Percentiles rank a stretch among this genome's conserved stretches.
phyloP scores from a whole-genome alignment of 37 sponge, comb jelly and placozoan genomes.

The Amphimedon queenslandica region DNA sequence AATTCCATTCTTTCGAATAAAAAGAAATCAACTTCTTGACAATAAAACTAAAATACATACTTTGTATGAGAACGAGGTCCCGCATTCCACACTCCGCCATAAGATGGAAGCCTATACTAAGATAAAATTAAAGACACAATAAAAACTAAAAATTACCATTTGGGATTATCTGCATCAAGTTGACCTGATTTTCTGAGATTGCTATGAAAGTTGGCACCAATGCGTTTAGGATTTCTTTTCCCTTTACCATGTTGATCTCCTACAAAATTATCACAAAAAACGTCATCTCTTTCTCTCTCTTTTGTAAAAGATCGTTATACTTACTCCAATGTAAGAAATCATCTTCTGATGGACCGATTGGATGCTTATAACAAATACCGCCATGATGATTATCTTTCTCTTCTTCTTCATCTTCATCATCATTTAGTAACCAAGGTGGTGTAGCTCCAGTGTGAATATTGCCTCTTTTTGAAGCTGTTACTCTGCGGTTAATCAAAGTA shows the following conservation, averaged over 20 bases:
- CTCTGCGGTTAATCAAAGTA: too few species aligned
- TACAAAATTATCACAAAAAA: constrained; percentile 3
- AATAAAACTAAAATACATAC: too few species aligned
- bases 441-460: constrained; percentile 77
- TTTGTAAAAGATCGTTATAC: background rate
- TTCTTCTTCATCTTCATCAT: constrained; percentile 19
- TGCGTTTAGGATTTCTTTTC: constrained; percentile 63
- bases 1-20: background rate
- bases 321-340: constrained; percentile 60
- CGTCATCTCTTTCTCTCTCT: background rate
- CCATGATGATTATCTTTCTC: background rate
- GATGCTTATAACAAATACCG: background rate
- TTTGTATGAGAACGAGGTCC: constrained; percentile 67
- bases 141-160: background rate
- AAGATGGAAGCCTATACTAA: constrained; percentile 62
- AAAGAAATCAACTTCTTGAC: too few species aligned
- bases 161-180: background rate
- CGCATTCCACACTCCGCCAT: constrained; percentile 77
- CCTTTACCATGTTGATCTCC: constrained; percentile 25
- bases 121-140: background rate
- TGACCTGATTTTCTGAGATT: constrained; percentile 10
- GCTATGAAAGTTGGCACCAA: constrained; percentile 77
- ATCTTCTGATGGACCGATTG: constrained; percentile 64
- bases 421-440: constrained; percentile 72
- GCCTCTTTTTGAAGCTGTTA: too few species aligned